A percentile compares a stretch with the other conserved stretches of the same genome.
Conservation (phyloP, 30 jellyfish, hydroid and myxozoan genomes). For the Aurelia aurita region DNA sequence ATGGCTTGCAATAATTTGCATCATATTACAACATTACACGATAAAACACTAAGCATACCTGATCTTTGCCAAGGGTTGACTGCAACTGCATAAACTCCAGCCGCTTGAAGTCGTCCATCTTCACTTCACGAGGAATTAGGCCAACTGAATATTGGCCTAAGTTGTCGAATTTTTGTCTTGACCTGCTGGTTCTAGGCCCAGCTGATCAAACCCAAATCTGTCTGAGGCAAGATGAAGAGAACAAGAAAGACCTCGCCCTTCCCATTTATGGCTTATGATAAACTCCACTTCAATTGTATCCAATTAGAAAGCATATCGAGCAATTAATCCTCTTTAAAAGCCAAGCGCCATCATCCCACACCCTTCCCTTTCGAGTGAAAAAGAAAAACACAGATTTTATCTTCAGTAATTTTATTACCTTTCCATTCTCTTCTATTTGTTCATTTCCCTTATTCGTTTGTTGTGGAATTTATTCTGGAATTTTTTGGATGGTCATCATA, state of each 20-base stretch:
- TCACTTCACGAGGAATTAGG: background rate
- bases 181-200: background rate
- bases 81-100: constrained; percentile 62
- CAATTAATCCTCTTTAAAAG: background rate
- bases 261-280: constrained; percentile 59
- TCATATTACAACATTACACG: no score
- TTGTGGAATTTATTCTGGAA: no score
- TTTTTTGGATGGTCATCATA: no score
- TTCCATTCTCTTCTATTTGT: no score
- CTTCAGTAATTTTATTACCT: no score
- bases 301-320: constrained; percentile 42
- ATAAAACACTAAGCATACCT: constrained; percentile 15
- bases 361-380: constrained; percentile 13
- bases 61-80: constrained; percentile 64
- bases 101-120: constrained; percentile 75
- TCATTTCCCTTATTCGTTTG: no score
- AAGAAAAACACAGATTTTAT: no score
- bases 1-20: no score
- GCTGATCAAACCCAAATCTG: background rate
- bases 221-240: background rate
- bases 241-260: constrained; percentile 58
- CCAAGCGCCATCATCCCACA: background rate
- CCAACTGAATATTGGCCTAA: background rate
- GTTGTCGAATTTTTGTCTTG: background rate
- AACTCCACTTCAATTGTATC: constrained; percentile 13